These are phyloP conservation scores for Platorchestia sp. DNA, from an alignment of 1,140 invertebrate species.

Conservation along the genomic window DNA sequence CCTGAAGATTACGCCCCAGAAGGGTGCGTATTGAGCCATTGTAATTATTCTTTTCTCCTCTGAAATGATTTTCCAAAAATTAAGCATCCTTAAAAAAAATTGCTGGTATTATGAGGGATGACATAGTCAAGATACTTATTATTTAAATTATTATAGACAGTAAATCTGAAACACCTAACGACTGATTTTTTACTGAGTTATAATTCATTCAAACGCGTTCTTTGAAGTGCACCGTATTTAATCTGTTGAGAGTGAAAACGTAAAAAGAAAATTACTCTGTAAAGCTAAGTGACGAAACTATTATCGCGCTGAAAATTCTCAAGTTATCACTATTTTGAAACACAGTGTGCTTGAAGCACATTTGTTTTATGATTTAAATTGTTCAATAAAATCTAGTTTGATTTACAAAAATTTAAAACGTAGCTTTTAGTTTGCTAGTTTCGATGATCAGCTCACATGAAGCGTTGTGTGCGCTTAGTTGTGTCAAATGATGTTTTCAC, in stretches of 20 bases:
- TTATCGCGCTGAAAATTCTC: not conserved
- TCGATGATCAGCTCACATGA: not conserved
- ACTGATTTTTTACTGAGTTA: too few relatives aligned
- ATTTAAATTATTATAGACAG: too few relatives aligned
- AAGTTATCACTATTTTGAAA: not conserved
- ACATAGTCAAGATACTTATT: too few relatives aligned
- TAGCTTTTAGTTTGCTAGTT: not conserved
- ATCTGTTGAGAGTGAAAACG: too few relatives aligned
- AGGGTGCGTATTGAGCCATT: constrained; percentile 52
- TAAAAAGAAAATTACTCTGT: not conserved
- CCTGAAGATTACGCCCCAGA: constrained; percentile 62
- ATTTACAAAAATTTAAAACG: not conserved
- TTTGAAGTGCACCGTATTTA: too few relatives aligned
- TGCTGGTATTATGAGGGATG: too few relatives aligned
- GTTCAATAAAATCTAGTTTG: not conserved
- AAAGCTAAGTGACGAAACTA: not conserved
- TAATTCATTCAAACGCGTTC: too few relatives aligned
- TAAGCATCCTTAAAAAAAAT: too few relatives aligned
- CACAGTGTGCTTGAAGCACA: not conserved
- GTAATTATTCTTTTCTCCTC: too few relatives aligned
- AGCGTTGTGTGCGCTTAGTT: not conserved
- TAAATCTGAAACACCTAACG: too few relatives aligned
- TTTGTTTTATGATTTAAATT: not conserved
- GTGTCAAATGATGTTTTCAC: not conserved
- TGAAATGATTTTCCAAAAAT: too few relatives aligned